Evolutionary conservation across 2,888 invertebrate species (phyloP).

Genomic region (Plemyria rubiginata): DNA sequence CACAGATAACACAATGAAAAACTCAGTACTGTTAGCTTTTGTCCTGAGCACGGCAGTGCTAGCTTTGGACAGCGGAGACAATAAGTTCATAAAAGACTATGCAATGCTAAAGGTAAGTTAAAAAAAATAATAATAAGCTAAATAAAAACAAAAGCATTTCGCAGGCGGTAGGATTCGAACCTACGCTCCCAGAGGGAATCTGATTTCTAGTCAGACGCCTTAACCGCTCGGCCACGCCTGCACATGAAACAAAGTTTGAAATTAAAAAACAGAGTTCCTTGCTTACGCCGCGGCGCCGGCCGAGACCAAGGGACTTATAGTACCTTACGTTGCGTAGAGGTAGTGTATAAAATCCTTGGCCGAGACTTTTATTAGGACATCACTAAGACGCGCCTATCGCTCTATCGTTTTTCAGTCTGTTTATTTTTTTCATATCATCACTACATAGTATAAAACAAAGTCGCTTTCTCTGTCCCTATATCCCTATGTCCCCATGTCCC

Average conservation of each 20-base stretch:
- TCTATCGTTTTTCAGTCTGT: too few relatives aligned
- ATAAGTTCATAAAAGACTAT: conserved; percentile 88
- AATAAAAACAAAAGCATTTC: conserved; percentile 60
- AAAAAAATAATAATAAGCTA: background rate
- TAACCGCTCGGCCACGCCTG: conserved; percentile 95
- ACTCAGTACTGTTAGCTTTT: conserved; percentile 46
- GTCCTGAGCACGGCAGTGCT: conserved; percentile 62
- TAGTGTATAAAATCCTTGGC: too few relatives aligned
- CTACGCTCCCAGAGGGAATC: conserved; percentile 96
- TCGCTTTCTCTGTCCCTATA: too few relatives aligned
- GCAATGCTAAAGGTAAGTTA: conserved; percentile 88
- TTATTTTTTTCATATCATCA: too few relatives aligned
- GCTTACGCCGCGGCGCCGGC: too few relatives aligned
- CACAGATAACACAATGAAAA: conserved; percentile 48
- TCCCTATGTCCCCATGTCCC: too few relatives aligned
- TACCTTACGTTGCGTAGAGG: too few relatives aligned
- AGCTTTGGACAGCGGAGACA: conserved; percentile 85
- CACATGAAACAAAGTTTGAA: conserved; percentile 41
- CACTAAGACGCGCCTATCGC: too few relatives aligned
- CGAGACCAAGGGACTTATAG: too few relatives aligned
- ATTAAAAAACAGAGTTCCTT: conserved; percentile 29
- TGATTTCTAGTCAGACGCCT: conserved; percentile 96
- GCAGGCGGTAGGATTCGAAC: conserved; percentile 96
- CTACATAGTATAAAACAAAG: too few relatives aligned
- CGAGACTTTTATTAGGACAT: too few relatives aligned